Conservation (phyloP, 1,140 invertebrate species). For the Drosophila trapezifrons region DNA sequence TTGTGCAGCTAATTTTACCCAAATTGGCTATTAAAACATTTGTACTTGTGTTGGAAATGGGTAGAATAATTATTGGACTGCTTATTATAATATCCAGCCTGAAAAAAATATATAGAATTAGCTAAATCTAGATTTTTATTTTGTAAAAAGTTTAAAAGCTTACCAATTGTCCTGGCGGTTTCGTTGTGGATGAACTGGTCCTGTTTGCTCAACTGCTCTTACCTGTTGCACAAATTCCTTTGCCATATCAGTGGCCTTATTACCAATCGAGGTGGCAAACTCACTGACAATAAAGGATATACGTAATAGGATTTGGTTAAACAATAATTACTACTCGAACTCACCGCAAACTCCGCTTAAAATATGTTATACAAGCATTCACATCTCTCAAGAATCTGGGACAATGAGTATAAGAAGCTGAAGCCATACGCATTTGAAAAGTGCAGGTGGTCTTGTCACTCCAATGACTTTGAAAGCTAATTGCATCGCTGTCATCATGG, state of each 20-base stretch:
- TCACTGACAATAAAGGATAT: constrained; percentile 86
- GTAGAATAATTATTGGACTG: constrained; percentile 95
- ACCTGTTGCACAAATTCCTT: constrained; percentile 93
- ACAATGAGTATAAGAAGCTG: constrained; percentile 96
- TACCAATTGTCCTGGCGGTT: constrained; percentile 52
- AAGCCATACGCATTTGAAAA: constrained; percentile 92
- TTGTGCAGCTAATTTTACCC: constrained; percentile 91
- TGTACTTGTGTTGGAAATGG: constrained; percentile 89
- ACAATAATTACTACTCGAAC: not conserved
- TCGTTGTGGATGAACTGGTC: constrained; percentile 36
- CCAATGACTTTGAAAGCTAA: constrained; percentile 88
- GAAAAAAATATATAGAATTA: constrained; percentile 7
- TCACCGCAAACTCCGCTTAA: constrained; percentile 87
- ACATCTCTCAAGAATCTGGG: constrained; percentile 94
- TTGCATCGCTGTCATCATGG: constrained; percentile 85
- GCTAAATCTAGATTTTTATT: not conserved
- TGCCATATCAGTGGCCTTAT: constrained; percentile 96
- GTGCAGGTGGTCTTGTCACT: constrained; percentile 84
- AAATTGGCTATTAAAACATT: constrained; percentile 96
- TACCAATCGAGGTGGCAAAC: constrained; percentile 92
- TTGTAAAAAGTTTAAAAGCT: not conserved
- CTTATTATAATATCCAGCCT: constrained; percentile 91
- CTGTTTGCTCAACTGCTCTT: constrained; percentile 58
- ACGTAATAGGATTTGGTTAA: not conserved
- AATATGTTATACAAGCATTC: constrained; percentile 91